A percentile compares a stretch with the other conserved stretches of the same genome.
phyloP scores from a whole-genome alignment of 2,888 invertebrate species.

The Melanostoma mellinum region DNA sequence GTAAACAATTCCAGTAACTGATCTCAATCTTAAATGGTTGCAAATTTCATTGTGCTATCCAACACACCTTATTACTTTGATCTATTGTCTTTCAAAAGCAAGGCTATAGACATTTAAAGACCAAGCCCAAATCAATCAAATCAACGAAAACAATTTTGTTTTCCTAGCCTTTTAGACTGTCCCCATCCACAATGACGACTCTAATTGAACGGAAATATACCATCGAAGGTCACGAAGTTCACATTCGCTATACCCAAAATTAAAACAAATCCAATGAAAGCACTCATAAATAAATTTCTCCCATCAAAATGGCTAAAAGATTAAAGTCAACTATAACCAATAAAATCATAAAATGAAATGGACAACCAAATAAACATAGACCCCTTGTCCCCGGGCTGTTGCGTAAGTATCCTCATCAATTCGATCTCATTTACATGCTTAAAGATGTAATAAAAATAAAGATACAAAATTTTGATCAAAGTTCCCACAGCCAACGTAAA shows the following conservation, averaged over 20 bases:
- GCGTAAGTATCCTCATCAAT: constrained; percentile 51
- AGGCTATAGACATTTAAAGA: too few relatives aligned
- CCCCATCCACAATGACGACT: neutral
- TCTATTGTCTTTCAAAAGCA: too few relatives aligned
- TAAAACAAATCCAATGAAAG: neutral
- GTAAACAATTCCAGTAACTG: too few relatives aligned
- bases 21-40: too few relatives aligned
- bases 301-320: neutral
- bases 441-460: constrained; percentile 25
- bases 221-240: constrained; percentile 44
- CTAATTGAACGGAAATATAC: constrained; percentile 11
- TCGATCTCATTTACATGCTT: constrained; percentile 49
- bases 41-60: too few relatives aligned
- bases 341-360: constrained; percentile 17
- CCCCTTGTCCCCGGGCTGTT: constrained; percentile 36
- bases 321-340: constrained; percentile 35
- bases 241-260: constrained; percentile 4
- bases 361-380: constrained; percentile 1
- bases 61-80: too few relatives aligned
- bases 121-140: too few relatives aligned
- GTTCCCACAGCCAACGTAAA: constrained; percentile 48
- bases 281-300: constrained; percentile 24
- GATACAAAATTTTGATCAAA: constrained; percentile 33
- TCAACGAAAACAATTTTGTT: too few relatives aligned
- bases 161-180: too few relatives aligned